These are phyloP conservation scores for Plebejus argus DNA, from an alignment of 2,888 invertebrate genomes.

Conservation along the genomic window DNA sequence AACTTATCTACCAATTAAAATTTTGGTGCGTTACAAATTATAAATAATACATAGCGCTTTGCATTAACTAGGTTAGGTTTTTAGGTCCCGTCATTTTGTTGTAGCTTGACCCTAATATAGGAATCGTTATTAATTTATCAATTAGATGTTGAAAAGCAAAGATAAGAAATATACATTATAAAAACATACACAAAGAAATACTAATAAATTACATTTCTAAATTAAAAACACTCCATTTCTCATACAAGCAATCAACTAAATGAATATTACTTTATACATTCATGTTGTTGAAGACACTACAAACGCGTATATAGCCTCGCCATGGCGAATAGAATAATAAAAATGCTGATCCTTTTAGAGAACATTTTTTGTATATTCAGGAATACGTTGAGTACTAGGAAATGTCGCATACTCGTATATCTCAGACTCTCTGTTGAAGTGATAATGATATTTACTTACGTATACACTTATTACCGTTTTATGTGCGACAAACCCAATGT, in stretches of 20 bases:
- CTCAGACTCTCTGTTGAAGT: neutral
- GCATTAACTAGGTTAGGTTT: neutral
- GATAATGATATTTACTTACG: neutral
- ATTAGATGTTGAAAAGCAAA: neutral
- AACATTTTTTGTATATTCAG: conserved; percentile 15
- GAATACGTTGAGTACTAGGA: neutral
- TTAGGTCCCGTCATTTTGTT: neutral
- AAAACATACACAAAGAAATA: too few species aligned
- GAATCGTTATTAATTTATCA: too few species aligned
- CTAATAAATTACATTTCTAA: neutral
- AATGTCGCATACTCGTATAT: neutral
- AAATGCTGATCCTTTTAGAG: conserved; percentile 12
- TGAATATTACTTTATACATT: neutral
- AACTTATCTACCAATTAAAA: neutral
- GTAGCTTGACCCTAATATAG: neutral
- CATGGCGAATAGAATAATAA: conserved; percentile 25
- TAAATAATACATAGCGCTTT: neutral
- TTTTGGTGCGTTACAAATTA: neutral
- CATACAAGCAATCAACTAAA: conserved; percentile 15
- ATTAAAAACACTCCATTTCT: conserved; percentile 17
- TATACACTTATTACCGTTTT: neutral
- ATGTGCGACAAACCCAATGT: neutral
- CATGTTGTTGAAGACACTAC: neutral
- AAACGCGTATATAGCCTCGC: neutral
- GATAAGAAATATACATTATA: neutral